phyloP scores from a whole-genome alignment of 2,888 invertebrate genomes.

The Mactromeris polynyma region DNA sequence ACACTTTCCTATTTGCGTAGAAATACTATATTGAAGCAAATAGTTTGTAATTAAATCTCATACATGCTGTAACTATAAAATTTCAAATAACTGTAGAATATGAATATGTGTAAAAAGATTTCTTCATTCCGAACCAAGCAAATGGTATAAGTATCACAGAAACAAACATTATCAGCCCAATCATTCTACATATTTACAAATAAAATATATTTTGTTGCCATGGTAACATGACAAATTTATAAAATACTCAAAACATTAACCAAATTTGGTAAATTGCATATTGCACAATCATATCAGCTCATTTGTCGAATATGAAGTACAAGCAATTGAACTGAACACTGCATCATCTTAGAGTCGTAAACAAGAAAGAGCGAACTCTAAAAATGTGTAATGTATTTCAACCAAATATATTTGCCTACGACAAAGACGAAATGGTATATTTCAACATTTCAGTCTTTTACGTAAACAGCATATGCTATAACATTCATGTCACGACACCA shows the following conservation, averaged over 20 bases:
- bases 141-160: conserved; percentile 42
- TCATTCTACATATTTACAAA: conserved; percentile 16
- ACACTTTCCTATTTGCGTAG: background rate
- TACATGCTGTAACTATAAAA: conserved; percentile 11
- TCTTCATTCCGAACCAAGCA: conserved; percentile 50
- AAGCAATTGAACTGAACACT: background rate
- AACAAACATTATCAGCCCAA: conserved; percentile 11
- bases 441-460: background rate
- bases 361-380: background rate
- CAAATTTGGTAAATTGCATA: background rate
- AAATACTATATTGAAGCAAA: background rate
- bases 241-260: background rate
- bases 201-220: conserved; percentile 15
- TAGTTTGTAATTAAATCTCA: background rate
- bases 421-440: background rate
- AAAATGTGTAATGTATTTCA: background rate
- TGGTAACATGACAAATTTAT: conserved; percentile 9
- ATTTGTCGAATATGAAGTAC: background rate
- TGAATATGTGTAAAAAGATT: conserved; percentile 10
- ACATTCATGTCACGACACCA: background rate
- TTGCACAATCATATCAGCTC: background rate
- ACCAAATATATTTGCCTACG: background rate
- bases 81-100: background rate
- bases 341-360: background rate
- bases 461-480: background rate